Conservation (phyloP, 2,797 vertebrate genomes). For the Petrocephalus schoutedeni region DNA sequence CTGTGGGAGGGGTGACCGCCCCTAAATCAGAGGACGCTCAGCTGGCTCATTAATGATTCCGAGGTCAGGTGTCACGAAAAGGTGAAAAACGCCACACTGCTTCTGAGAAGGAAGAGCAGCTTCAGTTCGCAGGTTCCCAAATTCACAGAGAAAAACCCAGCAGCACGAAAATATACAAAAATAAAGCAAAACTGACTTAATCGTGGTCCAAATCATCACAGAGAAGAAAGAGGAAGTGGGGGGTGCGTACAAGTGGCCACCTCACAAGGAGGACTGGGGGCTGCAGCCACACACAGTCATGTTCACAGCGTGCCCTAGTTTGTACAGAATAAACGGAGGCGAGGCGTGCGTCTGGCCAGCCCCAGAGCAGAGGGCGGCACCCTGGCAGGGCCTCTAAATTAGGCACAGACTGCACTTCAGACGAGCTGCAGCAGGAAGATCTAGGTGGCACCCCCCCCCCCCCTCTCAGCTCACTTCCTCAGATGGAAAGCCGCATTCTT, state of each 20-base stretch:
- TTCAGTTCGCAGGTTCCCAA: neutral
- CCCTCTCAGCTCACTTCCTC: neutral
- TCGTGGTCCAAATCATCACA: neutral
- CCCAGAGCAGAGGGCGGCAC: neutral
- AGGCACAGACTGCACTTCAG: neutral
- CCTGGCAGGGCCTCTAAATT: neutral
- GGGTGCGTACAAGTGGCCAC: neutral
- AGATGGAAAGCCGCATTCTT: neutral
- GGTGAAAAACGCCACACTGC: neutral
- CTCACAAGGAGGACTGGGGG: neutral
- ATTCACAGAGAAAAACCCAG: neutral
- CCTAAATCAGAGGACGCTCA: neutral
- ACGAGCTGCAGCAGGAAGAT: neutral
- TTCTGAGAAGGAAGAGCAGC: neutral
- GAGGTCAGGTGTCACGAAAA: neutral
- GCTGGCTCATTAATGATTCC: neutral
- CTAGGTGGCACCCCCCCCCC: neutral
- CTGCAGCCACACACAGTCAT: neutral
- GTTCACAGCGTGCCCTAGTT: neutral
- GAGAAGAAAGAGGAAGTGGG: neutral
- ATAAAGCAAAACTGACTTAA: neutral
- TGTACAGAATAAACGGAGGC: neutral
- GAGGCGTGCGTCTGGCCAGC: neutral
- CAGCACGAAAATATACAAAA: neutral
- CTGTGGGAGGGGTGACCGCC: neutral